Percentiles rank a stretch among this genome's conserved stretches.
Evolutionary conservation across 92 coral and sea anemone genomes (phyloP).

Genomic region (Palythoa grandiflora): DNA sequence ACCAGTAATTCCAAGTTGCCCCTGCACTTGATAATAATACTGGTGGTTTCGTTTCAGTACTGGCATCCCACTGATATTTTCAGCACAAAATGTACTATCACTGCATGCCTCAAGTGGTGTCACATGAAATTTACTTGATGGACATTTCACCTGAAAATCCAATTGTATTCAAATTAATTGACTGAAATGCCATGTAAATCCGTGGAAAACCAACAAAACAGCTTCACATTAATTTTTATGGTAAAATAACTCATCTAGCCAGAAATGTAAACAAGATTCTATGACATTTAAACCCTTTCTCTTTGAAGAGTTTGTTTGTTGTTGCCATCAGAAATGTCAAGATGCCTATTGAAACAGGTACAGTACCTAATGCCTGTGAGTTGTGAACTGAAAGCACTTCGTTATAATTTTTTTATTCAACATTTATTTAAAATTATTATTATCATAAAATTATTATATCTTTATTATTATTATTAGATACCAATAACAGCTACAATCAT

Average conservation of each 20-base stretch:
- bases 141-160: constrained; percentile 59
- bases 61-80: constrained; percentile 58
- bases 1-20: constrained; percentile 70
- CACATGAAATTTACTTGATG: constrained; percentile 67
- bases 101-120: constrained; percentile 83
- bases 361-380: neutral
- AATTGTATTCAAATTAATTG: neutral
- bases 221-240: neutral
- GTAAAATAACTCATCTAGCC: neutral
- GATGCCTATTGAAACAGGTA: neutral
- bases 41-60: constrained; percentile 61
- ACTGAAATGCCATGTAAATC: neutral
- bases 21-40: constrained; percentile 79
- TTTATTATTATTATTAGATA: neutral
- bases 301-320: neutral
- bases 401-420: neutral
- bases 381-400: neutral
- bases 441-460: neutral
- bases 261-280: neutral
- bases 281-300: neutral
- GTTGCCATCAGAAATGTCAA: neutral
- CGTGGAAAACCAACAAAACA: neutral
- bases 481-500: neutral
- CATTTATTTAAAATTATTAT: neutral
- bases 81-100: constrained; percentile 60